Percentiles rank a stretch among this genome's conserved stretches.
These are phyloP conservation scores for Myotis myotis DNA, from an alignment of 2,797 vertebrate genomes.

Conservation along the genomic window DNA sequence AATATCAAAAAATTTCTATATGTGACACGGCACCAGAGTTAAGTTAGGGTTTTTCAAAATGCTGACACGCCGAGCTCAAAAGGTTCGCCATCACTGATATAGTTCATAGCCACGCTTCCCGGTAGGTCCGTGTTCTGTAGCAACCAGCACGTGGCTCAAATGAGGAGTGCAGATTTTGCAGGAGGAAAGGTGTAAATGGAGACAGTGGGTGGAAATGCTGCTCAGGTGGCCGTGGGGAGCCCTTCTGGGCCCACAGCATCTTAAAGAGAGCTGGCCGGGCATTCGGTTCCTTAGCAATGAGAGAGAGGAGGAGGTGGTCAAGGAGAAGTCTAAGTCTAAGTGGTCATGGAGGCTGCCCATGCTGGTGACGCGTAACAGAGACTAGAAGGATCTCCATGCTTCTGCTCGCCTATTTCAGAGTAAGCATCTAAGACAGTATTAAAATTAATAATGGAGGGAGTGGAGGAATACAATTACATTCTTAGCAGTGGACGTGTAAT, in stretches of 20 bases:
- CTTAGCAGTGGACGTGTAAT: too few relatives aligned
- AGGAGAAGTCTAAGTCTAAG: not conserved
- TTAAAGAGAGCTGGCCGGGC: not conserved
- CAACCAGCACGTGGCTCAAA: not conserved
- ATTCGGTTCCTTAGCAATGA: not conserved
- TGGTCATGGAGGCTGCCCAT: not conserved
- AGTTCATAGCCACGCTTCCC: fast-evolving
- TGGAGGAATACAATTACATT: not conserved
- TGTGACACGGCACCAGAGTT: too few relatives aligned
- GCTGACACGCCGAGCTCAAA: too few relatives aligned
- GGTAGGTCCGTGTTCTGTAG: fast-evolving
- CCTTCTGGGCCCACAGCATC: not conserved
- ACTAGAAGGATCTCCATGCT: too few relatives aligned
- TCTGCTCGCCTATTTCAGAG: not conserved
- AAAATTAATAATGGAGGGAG: not conserved
- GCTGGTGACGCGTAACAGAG: not conserved
- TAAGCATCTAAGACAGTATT: not conserved
- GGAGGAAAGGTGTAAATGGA: not conserved
- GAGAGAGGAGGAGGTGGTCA: not conserved
- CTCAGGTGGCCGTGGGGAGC: fast-evolving
- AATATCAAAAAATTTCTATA: too few relatives aligned
- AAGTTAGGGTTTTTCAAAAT: too few relatives aligned
- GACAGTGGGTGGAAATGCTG: not conserved
- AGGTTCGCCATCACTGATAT: too few relatives aligned
- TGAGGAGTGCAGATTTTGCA: not conserved